Base-by-base conservation (phyloP, 2,797 vertebrate species). In the Psittacula echo region DNA sequence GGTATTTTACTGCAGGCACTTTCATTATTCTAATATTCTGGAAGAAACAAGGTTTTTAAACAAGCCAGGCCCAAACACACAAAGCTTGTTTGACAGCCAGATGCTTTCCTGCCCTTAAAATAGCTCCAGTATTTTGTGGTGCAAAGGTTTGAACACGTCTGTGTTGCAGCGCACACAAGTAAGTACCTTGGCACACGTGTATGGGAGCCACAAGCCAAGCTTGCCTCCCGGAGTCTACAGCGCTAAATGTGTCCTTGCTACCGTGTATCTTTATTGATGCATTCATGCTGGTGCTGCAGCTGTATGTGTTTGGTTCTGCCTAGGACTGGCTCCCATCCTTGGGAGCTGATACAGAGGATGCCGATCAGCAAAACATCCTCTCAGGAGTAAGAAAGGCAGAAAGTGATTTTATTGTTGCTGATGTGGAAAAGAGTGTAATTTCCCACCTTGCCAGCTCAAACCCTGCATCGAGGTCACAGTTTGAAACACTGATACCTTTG, bases 1-100 rank as follows among this genome's bases (percentile, higher is more conserved):
- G 89, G n/a, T 96, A 62, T 93, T 95, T 96, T 94, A 96, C 95
- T 90, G 74, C 83, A 87, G 85, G 94, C 85, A 68, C 29, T 94
- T 95, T 54, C 84, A 90, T 94, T 92, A 73, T 95, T 93, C 32
- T 78, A 87, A 70, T 92, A 77, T 76, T 92, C 65, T 92, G 54
- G 45, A 86, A 91, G 86, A 85, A 93, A 45, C 12, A 30, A 76
- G 21, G 34, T 27, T 77, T 95, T 93, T 56, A 90, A 90, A 67
- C 2, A 10, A 85, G 77, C 68, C 47, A 79, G 67, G 32, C 32
- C 20, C 71, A 85, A 92, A 67, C 29, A 80, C 75, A 94, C 84
- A 89, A 50, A 50, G 32, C 27, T 78, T 67, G 23, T 87, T 90
- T 93, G 39, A 60, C 62, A 78, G 48, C 61, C 88, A 88, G 68